Evolutionary conservation across 2,113 vertebrate species (phyloP).

Genomic region (Cyanoderma ruficeps): DNA sequence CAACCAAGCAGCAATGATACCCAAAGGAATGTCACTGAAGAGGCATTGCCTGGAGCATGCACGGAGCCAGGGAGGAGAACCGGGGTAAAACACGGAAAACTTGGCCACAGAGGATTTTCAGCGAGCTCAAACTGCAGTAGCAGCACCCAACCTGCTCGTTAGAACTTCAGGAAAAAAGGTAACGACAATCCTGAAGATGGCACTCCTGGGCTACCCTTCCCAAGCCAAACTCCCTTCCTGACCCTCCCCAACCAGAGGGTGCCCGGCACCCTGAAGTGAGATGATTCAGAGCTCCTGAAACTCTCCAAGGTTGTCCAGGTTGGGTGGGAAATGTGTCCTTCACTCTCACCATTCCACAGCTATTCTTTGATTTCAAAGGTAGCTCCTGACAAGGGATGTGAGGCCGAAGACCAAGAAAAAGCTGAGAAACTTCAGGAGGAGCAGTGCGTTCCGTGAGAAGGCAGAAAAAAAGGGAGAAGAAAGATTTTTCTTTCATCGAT

Average conservation of each 20-base stretch:
- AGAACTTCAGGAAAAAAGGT: neutral
- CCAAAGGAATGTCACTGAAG: neutral
- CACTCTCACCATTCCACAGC: neutral
- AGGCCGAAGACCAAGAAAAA: neutral
- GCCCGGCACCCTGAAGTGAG: neutral
- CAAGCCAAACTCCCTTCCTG: neutral
- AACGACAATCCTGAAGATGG: slow-evolving; percentile 52
- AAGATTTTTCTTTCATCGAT: neutral
- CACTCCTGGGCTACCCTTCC: slow-evolving; percentile 62
- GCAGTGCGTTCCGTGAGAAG: fast-evolving
- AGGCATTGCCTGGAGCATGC: neutral
- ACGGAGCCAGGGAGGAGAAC: fast-evolving
- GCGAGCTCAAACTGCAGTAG: neutral
- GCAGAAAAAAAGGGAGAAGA: neutral
- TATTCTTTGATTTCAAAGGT: neutral
- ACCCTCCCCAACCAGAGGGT: neutral
- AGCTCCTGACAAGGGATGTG: neutral
- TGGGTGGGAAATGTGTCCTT: neutral
- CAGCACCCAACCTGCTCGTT: neutral
- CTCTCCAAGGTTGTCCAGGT: neutral
- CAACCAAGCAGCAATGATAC: neutral
- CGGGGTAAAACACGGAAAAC: neutral
- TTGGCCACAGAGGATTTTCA: neutral
- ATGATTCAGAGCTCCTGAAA: neutral
- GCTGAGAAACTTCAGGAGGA: neutral